These are phyloP conservation scores for Dryas iulia DNA, from an alignment of 1,140 invertebrate genomes.

Conservation along the genomic window DNA sequence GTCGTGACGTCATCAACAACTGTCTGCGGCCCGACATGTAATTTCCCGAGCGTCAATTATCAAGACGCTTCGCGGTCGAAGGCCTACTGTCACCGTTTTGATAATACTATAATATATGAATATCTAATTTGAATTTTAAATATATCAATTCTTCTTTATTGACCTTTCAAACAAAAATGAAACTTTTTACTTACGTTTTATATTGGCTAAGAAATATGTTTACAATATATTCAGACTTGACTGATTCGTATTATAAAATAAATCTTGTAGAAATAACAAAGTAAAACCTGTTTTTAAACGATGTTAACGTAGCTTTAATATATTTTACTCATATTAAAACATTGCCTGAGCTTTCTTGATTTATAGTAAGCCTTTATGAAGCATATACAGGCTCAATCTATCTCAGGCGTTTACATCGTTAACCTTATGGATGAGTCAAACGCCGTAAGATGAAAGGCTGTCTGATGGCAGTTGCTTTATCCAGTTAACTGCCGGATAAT, in stretches of 20 bases:
- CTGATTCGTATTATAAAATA: too few species aligned
- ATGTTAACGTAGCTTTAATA: neutral
- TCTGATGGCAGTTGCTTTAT: slow-evolving; percentile 38
- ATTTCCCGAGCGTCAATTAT: slow-evolving; percentile 78
- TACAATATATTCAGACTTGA: too few species aligned
- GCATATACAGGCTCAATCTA: slow-evolving; percentile 6
- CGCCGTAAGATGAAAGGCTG: slow-evolving; percentile 41
- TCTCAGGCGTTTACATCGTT: slow-evolving; percentile 30
- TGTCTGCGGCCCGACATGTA: slow-evolving; percentile 74
- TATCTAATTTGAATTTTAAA: neutral
- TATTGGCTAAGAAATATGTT: too few species aligned
- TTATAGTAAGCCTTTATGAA: slow-evolving; percentile 8
- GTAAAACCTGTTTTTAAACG: too few species aligned
- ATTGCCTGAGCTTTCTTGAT: neutral
- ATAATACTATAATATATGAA: slow-evolving; percentile 46
- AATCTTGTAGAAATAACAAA: too few species aligned
- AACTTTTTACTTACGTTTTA: too few species aligned
- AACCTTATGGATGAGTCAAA: slow-evolving; percentile 23
- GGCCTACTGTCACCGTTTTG: slow-evolving; percentile 61
- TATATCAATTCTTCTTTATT: neutral
- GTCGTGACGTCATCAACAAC: slow-evolving; percentile 77
- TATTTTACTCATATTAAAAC: neutral
- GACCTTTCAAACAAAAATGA: neutral
- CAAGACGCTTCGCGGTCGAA: slow-evolving; percentile 62
- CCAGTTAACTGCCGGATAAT: slow-evolving; percentile 64